These are phyloP conservation scores for Eulemur rubriventer DNA, from an alignment of 2,797 vertebrate genomes.

Conservation along the genomic window DNA sequence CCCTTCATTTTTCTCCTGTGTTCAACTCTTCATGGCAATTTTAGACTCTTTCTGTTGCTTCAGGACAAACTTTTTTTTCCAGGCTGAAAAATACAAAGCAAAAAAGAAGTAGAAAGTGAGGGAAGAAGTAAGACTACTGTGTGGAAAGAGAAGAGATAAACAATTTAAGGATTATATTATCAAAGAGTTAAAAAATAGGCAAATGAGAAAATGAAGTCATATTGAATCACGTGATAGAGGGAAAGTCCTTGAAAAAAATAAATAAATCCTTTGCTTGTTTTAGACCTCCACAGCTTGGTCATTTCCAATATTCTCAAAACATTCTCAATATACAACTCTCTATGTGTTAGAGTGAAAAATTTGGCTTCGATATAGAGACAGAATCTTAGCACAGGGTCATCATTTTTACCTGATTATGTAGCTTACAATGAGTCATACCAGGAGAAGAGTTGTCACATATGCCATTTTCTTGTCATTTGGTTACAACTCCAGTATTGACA, in stretches of 20 bases:
- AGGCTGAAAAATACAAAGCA: background rate
- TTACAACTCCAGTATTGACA: background rate
- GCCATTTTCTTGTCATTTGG: background rate
- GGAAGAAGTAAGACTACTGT: background rate
- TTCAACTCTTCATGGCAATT: background rate
- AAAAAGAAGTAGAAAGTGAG: background rate
- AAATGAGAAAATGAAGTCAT: background rate
- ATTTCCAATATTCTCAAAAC: background rate
- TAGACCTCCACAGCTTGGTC: background rate
- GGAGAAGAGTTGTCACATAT: background rate
- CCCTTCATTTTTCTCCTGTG: background rate
- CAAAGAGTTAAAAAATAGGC: background rate
- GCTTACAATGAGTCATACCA: background rate
- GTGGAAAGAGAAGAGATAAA: background rate
- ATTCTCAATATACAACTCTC: background rate
- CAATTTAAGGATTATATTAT: background rate
- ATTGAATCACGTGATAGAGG: background rate
- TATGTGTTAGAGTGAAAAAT: background rate
- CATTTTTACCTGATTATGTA: background rate
- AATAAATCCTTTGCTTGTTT: background rate
- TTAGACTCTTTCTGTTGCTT: background rate
- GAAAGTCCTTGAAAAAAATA: background rate
- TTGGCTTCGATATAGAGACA: background rate
- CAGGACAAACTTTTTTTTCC: background rate
- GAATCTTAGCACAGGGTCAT: background rate